Conservation (phyloP, 2,888 invertebrate species). For the Dorcus hopei region DNA sequence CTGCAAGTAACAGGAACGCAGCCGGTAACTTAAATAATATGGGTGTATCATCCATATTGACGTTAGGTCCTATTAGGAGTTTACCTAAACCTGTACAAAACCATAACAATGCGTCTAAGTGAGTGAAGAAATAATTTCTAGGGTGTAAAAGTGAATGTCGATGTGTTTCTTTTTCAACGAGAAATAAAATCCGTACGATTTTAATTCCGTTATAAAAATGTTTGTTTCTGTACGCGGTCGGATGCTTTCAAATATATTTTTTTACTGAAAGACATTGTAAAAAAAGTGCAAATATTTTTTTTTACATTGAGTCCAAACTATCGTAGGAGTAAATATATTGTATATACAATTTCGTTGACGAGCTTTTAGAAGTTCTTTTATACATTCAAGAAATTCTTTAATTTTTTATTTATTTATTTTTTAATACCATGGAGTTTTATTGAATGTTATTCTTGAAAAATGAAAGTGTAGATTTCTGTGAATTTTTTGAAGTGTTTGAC, state of each 20-base stretch:
- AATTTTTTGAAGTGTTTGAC: no score
- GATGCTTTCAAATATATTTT: neutral
- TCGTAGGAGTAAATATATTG: neutral
- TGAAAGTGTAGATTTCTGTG: no score
- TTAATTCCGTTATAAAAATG: neutral
- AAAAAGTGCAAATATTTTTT: neutral
- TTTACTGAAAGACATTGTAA: neutral
- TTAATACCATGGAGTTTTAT: no score
- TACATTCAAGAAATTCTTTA: neutral
- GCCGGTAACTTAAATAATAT: conserved; percentile 58
- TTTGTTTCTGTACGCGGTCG: neutral
- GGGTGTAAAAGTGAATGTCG: neutral
- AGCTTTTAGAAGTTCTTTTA: neutral
- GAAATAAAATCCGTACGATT: neutral
- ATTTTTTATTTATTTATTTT: no score
- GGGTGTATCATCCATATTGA: conserved; percentile 68
- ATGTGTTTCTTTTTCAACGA: neutral
- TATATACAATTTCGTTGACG: neutral
- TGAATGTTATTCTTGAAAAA: no score
- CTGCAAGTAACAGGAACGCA: conserved; percentile 36
- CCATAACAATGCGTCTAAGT: conserved; percentile 2
- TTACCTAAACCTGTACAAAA: conserved; percentile 31
- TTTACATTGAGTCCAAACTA: neutral
- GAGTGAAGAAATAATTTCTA: neutral
- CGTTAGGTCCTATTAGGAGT: conserved; percentile 65